Conservation (phyloP, 2,797 vertebrate species). For the Hirundo rustica region DNA sequence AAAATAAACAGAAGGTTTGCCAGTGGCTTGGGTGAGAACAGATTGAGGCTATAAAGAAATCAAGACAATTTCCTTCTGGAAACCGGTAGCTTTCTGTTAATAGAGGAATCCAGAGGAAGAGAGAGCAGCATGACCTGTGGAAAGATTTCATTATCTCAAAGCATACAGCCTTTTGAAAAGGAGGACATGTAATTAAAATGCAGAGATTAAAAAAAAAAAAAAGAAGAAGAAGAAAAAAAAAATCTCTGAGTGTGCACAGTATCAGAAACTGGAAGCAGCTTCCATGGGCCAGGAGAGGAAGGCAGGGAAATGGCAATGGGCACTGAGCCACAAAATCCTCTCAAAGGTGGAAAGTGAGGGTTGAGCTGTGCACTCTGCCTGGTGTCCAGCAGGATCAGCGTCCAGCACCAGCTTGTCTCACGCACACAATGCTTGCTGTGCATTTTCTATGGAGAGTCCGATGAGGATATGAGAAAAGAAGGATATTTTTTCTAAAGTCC, state of each 20-base stretch:
- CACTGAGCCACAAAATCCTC: neutral
- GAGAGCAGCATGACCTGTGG: neutral
- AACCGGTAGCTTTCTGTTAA: slow-evolving; percentile 11
- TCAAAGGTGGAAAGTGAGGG: neutral
- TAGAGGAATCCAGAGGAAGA: slow-evolving; percentile 12
- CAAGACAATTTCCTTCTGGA: slow-evolving; percentile 43
- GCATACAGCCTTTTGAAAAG: slow-evolving; percentile 1
- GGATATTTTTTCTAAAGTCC: neutral
- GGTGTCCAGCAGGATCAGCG: neutral
- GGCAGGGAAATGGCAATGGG: neutral
- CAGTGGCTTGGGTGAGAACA: slow-evolving; percentile 22
- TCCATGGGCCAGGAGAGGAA: neutral
- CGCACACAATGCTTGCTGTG: neutral
- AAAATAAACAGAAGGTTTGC: slow-evolving; percentile 47
- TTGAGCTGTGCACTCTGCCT: neutral
- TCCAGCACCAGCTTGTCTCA: neutral
- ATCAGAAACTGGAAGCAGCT: neutral
- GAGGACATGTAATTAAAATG: neutral
- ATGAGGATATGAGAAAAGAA: neutral
- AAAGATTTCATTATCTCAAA: slow-evolving; percentile 28
- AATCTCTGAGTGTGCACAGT: neutral
- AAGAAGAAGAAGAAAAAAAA: neutral
- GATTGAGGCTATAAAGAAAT: slow-evolving; percentile 37
- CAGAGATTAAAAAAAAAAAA: neutral
- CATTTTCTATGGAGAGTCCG: neutral